Evolutionary conservation across 2,888 invertebrate genomes (phyloP).

Genomic region (Drosophila kokeensis): DNA sequence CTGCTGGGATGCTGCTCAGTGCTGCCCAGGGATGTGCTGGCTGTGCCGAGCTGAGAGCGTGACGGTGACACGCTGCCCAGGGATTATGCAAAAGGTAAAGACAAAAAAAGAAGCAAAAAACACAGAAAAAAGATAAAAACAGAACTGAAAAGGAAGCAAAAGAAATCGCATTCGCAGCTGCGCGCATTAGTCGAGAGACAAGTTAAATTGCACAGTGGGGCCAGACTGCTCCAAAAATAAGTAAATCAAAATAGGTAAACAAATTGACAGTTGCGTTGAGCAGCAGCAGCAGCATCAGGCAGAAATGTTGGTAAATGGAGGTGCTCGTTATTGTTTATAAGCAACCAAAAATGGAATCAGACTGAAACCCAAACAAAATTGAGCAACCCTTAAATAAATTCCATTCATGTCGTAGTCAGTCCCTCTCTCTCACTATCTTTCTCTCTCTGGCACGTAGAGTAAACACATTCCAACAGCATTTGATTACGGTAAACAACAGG

Average conservation of each 20-base stretch:
- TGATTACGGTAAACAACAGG: slow-evolving; percentile 41
- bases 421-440: not conserved
- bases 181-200: slow-evolving; percentile 18
- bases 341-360: not conserved
- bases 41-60: slow-evolving; percentile 63
- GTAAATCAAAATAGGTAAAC: slow-evolving; percentile 17
- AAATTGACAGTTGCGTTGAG: not conserved
- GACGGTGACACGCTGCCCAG: slow-evolving; percentile 73
- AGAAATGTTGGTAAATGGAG: not conserved
- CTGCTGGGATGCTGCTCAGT: slow-evolving; percentile 16
- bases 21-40: not conserved
- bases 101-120: not conserved
- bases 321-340: not conserved
- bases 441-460: slow-evolving; percentile 11
- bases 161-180: slow-evolving; percentile 68
- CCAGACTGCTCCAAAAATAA: slow-evolving; percentile 1
- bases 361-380: slow-evolving; percentile 3
- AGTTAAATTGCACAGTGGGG: slow-evolving; percentile 40
- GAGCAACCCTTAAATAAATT: not conserved
- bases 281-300: not conserved
- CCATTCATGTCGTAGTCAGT: not conserved
- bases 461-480: slow-evolving; percentile 39
- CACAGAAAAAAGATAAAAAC: not conserved
- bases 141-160: slow-evolving; percentile 42
- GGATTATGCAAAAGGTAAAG: slow-evolving; percentile 69